A percentile compares a stretch with the other conserved stretches of the same genome.
Conservation (phyloP, 2,888 invertebrate genomes). For the Dorcus hopei region DNA sequence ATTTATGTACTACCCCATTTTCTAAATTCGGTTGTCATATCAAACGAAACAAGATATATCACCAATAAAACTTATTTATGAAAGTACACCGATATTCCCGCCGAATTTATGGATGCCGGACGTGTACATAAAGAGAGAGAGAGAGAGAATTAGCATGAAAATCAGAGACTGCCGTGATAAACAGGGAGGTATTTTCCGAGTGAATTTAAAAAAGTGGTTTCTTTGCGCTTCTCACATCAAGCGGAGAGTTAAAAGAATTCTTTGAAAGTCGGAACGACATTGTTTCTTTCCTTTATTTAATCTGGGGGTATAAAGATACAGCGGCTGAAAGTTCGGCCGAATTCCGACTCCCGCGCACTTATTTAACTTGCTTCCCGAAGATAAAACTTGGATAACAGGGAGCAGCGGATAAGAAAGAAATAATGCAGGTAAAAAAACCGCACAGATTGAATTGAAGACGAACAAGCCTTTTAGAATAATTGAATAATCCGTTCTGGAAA, state of each 20-base stretch:
- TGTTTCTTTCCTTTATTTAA: slow-evolving; percentile 31
- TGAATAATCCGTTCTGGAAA: slow-evolving; percentile 36
- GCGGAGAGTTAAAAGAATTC: slow-evolving; percentile 20
- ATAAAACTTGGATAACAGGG: slow-evolving; percentile 37
- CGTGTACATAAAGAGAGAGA: no score
- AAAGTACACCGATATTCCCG: no score
- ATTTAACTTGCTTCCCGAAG: slow-evolving; percentile 33
- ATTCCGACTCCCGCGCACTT: slow-evolving; percentile 28
- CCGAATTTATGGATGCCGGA: no score
- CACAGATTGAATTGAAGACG: slow-evolving; percentile 41
- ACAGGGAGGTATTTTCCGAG: no score
- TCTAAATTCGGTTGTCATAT: slow-evolving; percentile 4
- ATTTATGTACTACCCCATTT: slow-evolving; percentile 17
- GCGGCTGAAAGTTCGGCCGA: slow-evolving; percentile 27
- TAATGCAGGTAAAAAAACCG: slow-evolving; percentile 36
- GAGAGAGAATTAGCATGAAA: no score
- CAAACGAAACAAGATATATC: neutral
- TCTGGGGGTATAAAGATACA: slow-evolving; percentile 26
- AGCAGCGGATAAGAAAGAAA: slow-evolving; percentile 27
- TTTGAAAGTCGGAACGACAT: slow-evolving; percentile 28
- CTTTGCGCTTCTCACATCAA: no score
- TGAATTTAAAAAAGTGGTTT: no score
- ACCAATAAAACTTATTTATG: no score
- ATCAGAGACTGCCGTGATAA: no score
- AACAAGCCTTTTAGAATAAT: slow-evolving; percentile 43